phyloP scores from a whole-genome alignment of 35 echinoderm and acorn worm species.

The Anneissia japonica region DNA sequence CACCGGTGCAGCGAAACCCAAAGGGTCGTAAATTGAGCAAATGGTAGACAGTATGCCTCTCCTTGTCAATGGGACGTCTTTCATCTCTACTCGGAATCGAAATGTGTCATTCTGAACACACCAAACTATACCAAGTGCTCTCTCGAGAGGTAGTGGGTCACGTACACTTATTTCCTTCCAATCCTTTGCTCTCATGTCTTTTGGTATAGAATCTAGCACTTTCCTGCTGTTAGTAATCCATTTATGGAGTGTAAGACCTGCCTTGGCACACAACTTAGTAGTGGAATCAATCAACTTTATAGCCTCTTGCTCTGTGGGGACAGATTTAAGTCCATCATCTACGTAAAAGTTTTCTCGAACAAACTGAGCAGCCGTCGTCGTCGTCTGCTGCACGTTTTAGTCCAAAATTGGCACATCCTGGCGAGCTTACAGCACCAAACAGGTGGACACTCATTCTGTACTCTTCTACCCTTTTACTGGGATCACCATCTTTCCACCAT shows the following conservation, averaged over 20 bases:
- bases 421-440: constrained; percentile 43
- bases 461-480: not conserved
- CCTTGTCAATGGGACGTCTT: constrained; percentile 11
- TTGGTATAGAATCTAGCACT: not conserved
- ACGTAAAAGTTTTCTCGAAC: constrained; percentile 32
- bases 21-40: constrained; percentile 41
- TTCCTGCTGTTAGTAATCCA: constrained; percentile 4
- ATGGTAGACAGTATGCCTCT: constrained; percentile 28
- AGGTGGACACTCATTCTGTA: constrained; percentile 44
- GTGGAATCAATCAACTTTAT: not conserved
- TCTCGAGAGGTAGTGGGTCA: not conserved
- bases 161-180: not conserved
- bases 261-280: not conserved
- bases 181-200: not conserved
- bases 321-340: constrained; percentile 27
- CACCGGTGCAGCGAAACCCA: constrained; percentile 11
- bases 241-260: not conserved
- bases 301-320: constrained; percentile 8
- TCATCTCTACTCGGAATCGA: constrained; percentile 11
- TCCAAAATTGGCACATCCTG: constrained; percentile 33
- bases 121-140: not conserved
- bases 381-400: constrained; percentile 41
- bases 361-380: not conserved
- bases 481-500: constrained; percentile 49
- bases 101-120: not conserved